These are phyloP conservation scores for Trigoniulus corallinus DNA, from an alignment of 1,140 invertebrate species.

Conservation along the genomic window DNA sequence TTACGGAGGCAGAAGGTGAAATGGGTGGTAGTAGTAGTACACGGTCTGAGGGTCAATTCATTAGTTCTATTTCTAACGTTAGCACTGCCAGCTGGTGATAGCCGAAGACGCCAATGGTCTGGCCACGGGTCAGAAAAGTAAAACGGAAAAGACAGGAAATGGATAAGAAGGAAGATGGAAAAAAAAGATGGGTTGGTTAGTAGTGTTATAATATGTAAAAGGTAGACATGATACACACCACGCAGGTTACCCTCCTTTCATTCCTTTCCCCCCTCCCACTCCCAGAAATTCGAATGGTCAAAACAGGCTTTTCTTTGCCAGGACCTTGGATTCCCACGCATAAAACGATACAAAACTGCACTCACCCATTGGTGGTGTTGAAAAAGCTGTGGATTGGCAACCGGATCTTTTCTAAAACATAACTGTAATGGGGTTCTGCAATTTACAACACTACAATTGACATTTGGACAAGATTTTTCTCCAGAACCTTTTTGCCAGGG, in stretches of 20 bases:
- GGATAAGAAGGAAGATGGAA: background rate
- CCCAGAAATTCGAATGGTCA: too few relatives aligned
- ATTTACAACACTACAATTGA: background rate
- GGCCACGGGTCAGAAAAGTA: background rate
- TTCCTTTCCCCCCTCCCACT: too few relatives aligned
- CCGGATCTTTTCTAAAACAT: slow-evolving; percentile 68
- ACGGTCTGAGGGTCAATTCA: background rate
- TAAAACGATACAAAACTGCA: background rate
- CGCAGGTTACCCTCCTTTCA: too few relatives aligned
- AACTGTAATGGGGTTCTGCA: slow-evolving; percentile 62
- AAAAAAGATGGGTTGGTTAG: background rate
- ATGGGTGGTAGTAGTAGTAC: background rate
- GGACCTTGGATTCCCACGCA: background rate
- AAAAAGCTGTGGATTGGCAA: slow-evolving; percentile 58
- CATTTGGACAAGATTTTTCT: background rate
- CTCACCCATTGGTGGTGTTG: background rate
- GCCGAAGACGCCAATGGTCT: background rate
- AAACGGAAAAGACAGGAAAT: background rate
- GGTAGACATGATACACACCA: too few relatives aligned
- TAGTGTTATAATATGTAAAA: background rate
- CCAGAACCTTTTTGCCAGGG: background rate
- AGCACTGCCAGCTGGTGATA: background rate
- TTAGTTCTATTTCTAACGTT: background rate
- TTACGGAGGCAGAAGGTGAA: too few relatives aligned
- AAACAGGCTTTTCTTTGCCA: too few relatives aligned